Evolutionary conservation across 2,797 vertebrate genomes (phyloP).

Genomic region (Pygocentrus nattereri): DNA sequence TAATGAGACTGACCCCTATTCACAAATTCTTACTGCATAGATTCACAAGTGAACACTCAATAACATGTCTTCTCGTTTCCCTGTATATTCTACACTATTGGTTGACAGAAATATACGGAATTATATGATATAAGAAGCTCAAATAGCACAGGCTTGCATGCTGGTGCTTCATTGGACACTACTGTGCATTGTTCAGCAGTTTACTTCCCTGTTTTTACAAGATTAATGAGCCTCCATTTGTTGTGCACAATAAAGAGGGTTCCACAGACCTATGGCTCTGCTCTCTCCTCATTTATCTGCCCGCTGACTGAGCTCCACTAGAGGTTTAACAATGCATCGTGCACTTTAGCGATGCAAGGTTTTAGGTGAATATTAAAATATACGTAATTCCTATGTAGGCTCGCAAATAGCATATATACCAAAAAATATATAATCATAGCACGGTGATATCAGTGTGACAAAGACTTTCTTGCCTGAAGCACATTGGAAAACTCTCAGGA

Average conservation of each 20-base stretch:
- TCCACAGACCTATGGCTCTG: neutral
- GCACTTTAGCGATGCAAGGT: neutral
- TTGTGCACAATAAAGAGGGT: neutral
- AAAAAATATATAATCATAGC: neutral
- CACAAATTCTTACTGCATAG: no score
- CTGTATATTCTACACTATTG: no score
- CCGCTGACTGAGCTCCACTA: neutral
- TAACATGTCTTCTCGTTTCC: no score
- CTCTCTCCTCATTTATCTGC: neutral
- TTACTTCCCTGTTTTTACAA: neutral
- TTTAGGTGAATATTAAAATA: neutral
- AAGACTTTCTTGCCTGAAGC: slow-evolving; percentile 34
- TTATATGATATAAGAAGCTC: neutral
- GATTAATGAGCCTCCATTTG: slow-evolving; percentile 35
- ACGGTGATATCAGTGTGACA: neutral
- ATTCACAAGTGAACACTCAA: no score
- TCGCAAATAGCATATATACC: neutral
- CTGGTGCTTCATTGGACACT: slow-evolving; percentile 5
- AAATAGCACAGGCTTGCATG: neutral
- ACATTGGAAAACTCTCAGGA: slow-evolving; percentile 14
- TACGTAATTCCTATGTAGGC: neutral
- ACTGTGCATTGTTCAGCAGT: slow-evolving; percentile 30
- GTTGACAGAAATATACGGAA: no score
- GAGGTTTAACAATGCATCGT: neutral
- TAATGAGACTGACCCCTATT: no score